Evolutionary conservation across 2,888 invertebrate species (phyloP), one percentile per base, ranked within the genome.

Genomic region (Proisotoma minuta): DNA sequence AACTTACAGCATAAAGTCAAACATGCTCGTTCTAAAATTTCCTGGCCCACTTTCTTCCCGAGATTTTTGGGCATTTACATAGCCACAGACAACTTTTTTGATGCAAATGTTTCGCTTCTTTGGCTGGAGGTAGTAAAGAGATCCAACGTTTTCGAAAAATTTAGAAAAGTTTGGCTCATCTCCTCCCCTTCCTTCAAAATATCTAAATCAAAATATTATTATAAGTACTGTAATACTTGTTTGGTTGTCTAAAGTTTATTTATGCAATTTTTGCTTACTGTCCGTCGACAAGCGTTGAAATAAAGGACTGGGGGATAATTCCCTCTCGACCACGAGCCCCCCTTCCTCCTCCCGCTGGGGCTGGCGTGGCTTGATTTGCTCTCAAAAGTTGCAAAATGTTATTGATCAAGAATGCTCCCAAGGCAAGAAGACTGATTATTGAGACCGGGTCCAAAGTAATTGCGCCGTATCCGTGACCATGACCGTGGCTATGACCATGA

Each of bases 391-490:
- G 73, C 4, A 73, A 58, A 48, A 73, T 73, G 43, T 73, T 73
- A 54, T 73, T 73, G 8, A 73, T 73, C 2, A 73, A 47, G 49
- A 73, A 73, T 8, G 73, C 73, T 15, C 73, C 73, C 20, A 73
- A 53, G 4, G 73, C 73, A 22, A 73, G 51, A 2, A 73, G 60
- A 59, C 72, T 72, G 18, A 73, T 73, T 10, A 73, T 72, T 10
- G 73, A 73, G 0, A 73, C 73, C 5, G 73, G 73, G 59, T 73
- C 73, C 18, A 73, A 24, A 2, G 73, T 73, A 8, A 73, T 72
- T 12, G 73, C 73, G 8, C 73, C 73, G 22, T 68, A 60, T 2
- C 69, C 70, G 39, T 69, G 49, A 15, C 69, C 66, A 15, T 66
- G 65, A 22, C 69, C 66, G 2, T 60, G 62, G 8, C 60, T 60